Conservation (phyloP, 2,113 vertebrate species). For the Rhizomys pruinosus region DNA sequence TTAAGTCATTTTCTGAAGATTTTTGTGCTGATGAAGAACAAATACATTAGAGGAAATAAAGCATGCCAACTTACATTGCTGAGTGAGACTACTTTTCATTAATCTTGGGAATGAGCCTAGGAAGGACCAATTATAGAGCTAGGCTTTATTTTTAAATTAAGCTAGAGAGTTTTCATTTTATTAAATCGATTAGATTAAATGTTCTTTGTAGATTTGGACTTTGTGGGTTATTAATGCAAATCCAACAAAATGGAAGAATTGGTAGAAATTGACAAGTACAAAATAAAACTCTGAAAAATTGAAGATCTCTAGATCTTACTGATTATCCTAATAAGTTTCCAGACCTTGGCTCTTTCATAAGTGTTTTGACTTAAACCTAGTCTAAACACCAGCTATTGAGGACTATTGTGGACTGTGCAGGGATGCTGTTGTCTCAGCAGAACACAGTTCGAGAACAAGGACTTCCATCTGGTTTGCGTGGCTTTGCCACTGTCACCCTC, state of each 20-base stretch:
- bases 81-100: background rate
- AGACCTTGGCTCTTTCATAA: background rate
- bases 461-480: accelerated
- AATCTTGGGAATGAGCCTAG: background rate
- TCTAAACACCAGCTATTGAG: background rate
- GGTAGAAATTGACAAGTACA: background rate
- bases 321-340: background rate
- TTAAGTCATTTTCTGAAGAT: slow-evolving; percentile 45
- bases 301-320: background rate
- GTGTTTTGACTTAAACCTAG: background rate
- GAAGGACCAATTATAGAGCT: background rate
- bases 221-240: background rate
- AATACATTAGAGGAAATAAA: background rate
- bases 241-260: slow-evolving; percentile 6
- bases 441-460: background rate
- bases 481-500: background rate
- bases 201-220: background rate
- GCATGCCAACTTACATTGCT: background rate
- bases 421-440: background rate
- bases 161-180: background rate
- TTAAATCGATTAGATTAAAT: background rate
- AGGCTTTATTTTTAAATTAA: background rate
- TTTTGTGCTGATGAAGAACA: background rate
- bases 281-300: slow-evolving; percentile 2
- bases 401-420: background rate